Percentiles rank a stretch among this genome's conserved stretches.
These are phyloP conservation scores for Dasysyrphus albostriatus DNA, from an alignment of 2,888 invertebrate genomes.

Conservation along the genomic window DNA sequence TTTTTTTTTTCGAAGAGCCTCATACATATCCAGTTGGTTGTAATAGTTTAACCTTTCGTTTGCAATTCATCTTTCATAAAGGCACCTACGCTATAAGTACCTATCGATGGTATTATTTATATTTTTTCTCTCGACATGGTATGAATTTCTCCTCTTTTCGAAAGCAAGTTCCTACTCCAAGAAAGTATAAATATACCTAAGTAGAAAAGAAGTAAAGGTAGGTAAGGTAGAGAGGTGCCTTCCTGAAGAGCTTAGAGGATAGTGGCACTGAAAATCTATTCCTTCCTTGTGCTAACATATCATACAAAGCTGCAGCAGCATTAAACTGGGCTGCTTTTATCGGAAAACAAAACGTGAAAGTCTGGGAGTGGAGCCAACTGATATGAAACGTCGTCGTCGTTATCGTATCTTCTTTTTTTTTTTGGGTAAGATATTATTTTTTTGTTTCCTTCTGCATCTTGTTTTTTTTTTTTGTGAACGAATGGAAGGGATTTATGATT, in stretches of 20 bases:
- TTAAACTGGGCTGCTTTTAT: constrained; percentile 7
- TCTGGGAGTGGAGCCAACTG: constrained; percentile 35
- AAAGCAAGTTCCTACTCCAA: constrained; percentile 10
- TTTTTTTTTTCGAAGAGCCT: neutral
- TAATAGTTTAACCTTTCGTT: constrained; percentile 29
- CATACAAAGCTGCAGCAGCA: constrained; percentile 7
- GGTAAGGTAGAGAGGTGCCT: neutral
- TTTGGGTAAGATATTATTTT: constrained; percentile 18
- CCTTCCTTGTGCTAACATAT: constrained; percentile 8
- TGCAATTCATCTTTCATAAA: constrained; percentile 18
- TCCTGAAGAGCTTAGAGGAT: constrained; percentile 29
- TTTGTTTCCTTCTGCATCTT: neutral
- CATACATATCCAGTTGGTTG: constrained; percentile 4
- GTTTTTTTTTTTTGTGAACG: constrained; percentile 9
- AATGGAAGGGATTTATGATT: constrained; percentile 66
- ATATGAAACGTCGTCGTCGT: constrained; percentile 35
- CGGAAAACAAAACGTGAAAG: neutral
- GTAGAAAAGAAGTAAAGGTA: neutral
- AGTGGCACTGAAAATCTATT: constrained; percentile 33
- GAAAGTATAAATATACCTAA: neutral
- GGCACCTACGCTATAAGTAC: constrained; percentile 7
- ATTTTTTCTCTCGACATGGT: constrained; percentile 24
- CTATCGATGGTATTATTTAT: constrained; percentile 24
- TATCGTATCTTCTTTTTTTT: constrained; percentile 30
- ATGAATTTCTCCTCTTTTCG: constrained; percentile 42